phyloP scores from a whole-genome alignment of 2,113 vertebrate genomes.

The Pteronura brasiliensis region DNA sequence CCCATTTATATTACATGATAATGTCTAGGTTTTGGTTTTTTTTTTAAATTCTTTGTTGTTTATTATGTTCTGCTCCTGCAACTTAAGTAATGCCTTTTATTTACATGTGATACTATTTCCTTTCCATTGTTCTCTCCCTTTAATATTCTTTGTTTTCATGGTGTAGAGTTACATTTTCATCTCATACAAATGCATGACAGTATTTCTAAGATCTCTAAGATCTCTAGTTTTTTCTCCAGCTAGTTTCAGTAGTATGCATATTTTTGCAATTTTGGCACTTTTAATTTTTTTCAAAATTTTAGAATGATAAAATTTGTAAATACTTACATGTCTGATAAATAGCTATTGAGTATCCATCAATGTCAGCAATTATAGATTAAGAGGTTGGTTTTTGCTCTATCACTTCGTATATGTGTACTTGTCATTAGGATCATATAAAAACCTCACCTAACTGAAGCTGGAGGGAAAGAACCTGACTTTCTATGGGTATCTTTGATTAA shows the following conservation, averaged over 20 bases:
- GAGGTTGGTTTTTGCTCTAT: not conserved
- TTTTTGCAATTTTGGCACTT: not conserved
- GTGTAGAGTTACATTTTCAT: not conserved
- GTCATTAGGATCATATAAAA: not conserved
- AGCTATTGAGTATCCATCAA: not conserved
- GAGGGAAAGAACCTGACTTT: not conserved
- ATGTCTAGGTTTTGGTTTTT: not conserved
- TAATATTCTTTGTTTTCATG: not conserved
- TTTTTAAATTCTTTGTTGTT: not conserved
- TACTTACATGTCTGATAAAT: not conserved
- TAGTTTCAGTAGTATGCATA: not conserved
- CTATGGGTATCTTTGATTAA: not conserved
- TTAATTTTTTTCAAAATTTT: not conserved
- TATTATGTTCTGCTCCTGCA: not conserved
- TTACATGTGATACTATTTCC: not conserved
- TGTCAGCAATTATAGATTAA: not conserved
- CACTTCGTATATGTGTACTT: not conserved
- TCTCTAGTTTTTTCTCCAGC: not conserved
- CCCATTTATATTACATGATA: not conserved
- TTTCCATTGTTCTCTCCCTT: not conserved
- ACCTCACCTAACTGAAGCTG: not conserved
- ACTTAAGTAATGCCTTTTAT: not conserved
- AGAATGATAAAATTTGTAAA: not conserved
- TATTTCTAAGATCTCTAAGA: not conserved
- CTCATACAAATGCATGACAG: not conserved